These are phyloP conservation scores for Platycheirus rosarum DNA, from an alignment of 2,888 invertebrate species.

Conservation along the genomic window DNA sequence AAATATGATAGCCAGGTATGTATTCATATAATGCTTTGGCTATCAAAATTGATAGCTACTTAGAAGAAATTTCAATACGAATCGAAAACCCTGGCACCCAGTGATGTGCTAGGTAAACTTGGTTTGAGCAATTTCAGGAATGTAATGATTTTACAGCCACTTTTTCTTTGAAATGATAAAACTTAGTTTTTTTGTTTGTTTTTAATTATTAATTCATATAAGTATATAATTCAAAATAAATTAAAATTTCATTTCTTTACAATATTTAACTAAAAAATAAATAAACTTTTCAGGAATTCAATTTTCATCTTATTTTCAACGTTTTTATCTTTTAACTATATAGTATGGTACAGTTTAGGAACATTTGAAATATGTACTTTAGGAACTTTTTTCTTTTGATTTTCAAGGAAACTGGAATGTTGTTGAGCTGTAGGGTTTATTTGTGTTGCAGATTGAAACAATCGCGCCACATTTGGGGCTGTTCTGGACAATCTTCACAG, in stretches of 20 bases:
- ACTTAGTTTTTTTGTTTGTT: not conserved
- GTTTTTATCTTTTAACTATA: not conserved
- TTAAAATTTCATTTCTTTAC: too few relatives aligned
- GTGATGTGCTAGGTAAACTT: conserved; percentile 6
- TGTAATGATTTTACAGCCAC: not conserved
- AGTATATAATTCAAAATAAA: not conserved
- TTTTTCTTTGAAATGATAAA: conserved; percentile 1
- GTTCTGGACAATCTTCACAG: not conserved
- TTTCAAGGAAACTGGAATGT: not conserved
- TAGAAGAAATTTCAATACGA: not conserved
- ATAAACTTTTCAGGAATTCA: not conserved
- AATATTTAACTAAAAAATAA: too few relatives aligned
- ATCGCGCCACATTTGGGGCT: too few relatives aligned
- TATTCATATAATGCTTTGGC: not conserved
- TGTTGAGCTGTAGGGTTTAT: not conserved
- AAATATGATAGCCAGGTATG: not conserved
- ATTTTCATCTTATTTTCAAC: not conserved
- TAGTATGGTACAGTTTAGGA: not conserved
- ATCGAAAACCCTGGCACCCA: conserved; percentile 1
- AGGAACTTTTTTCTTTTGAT: not conserved
- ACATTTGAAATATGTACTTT: not conserved
- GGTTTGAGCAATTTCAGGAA: too few relatives aligned
- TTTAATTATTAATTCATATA: not conserved
- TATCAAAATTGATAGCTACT: not conserved
- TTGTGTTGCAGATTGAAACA: not conserved